Base-by-base conservation (phyloP, 2,113 vertebrate species). In the Amblyornis subalaris region DNA sequence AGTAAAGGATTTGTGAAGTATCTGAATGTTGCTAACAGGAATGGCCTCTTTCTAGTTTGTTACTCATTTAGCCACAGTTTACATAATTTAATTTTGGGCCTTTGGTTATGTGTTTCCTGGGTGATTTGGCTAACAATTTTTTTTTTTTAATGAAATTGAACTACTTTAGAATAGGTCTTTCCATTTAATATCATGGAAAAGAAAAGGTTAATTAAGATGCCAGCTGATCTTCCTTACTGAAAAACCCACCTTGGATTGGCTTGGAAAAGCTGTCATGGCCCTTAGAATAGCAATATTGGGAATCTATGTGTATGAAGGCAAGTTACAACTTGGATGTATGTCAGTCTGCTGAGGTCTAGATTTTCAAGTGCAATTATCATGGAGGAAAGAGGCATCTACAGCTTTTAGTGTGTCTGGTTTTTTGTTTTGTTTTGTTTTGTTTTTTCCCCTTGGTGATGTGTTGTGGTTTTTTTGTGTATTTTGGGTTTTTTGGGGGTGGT, bases 401-500 rank as follows among this genome's bases (percentile, higher is more conserved):
- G 18, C 25, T 74, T 57, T 79, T 69, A 31, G 35, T 75, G 8
- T 42, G 6, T 42, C 9, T 64, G 5, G 0, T 1, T 14, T 69
- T 55, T 60, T 50, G 2, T 2, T 23, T 53, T 42, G 42, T 26
- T 40, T 57, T 9, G 5, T 0, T 2, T 21, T 47, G 47, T 31
- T 40, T 45, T 28, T 1, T 15, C 4, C 24, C 21, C 17, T 17
- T 67, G 3, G 4, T 48, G 20, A 48, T 25, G 8, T 7, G 15
- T 35, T 71, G 9, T 19, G 15, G 20, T 0, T 36, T 40, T 45
- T 31, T 55, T 11, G 12, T 50, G 8, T 25, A 14, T 42, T 38
- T 51, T 28, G 14, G 2, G 4, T 7, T 38, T 36, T 31, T n/a
- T 15, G 0, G 0, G 8, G 16, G 2, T 62, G 10, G 2, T 33